Evolutionary conservation across 2,888 invertebrate species (phyloP).

Genomic region (Heteromurus nitidus): DNA sequence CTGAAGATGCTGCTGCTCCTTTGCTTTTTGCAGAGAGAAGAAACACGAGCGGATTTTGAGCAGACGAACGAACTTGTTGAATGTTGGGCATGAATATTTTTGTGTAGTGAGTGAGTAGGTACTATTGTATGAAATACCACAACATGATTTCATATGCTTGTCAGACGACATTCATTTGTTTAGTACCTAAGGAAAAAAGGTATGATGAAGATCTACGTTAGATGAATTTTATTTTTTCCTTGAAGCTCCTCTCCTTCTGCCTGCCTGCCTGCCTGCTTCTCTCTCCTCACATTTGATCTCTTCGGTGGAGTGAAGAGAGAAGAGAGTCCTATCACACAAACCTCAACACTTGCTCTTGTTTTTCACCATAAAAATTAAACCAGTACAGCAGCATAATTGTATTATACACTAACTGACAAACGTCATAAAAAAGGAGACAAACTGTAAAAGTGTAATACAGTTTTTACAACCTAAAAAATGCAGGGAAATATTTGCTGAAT

Average conservation of each 20-base stretch:
- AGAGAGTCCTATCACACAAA: background rate
- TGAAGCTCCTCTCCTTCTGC: no score
- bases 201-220: slow-evolving; percentile 26
- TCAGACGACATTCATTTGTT: slow-evolving; percentile 66
- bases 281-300: background rate
- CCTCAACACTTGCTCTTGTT: slow-evolving; percentile 41
- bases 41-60: no score
- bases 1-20: no score
- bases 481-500: slow-evolving; percentile 41
- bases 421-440: slow-evolving; percentile 26
- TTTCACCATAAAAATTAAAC: slow-evolving; percentile 61
- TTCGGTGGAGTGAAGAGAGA: background rate
- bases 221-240: background rate
- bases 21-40: no score
- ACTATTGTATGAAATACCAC: slow-evolving; percentile 62
- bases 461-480: slow-evolving; percentile 35
- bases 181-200: slow-evolving; percentile 55
- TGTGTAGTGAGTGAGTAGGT: slow-evolving; percentile 10
- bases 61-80: no score
- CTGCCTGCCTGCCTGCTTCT: no score
- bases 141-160: slow-evolving; percentile 67
- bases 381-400: slow-evolving; percentile 52
- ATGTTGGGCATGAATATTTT: slow-evolving; percentile 20
- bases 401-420: slow-evolving; percentile 11
- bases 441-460: slow-evolving; percentile 56